Conservation (phyloP, 2,888 invertebrate genomes). For the Andrena minutula region DNA sequence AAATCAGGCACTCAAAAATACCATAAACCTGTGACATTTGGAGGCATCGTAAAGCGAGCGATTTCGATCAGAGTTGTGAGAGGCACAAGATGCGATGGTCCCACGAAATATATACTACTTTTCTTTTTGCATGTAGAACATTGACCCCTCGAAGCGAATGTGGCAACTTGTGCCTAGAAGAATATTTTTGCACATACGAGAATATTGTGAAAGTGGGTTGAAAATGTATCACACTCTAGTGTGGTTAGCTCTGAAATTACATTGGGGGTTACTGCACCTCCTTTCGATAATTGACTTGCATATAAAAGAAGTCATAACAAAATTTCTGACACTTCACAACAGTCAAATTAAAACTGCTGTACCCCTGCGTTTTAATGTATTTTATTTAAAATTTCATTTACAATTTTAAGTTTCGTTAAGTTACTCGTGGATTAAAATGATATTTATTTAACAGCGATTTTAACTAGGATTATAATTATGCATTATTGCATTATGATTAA, state of each 20-base stretch:
- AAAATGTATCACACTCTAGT: not conserved
- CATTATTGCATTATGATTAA: too few relatives aligned
- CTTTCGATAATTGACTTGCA: not conserved
- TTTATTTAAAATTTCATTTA: too few relatives aligned
- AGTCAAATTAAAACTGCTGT: too few relatives aligned
- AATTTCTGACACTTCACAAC: not conserved
- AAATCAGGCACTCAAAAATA: not conserved
- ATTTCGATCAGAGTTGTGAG: not conserved
- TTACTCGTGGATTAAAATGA: too few relatives aligned
- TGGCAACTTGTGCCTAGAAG: not conserved
- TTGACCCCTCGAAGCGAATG: not conserved
- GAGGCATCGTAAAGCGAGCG: not conserved
- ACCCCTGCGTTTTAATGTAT: too few relatives aligned
- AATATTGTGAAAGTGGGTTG: conserved; percentile 16
- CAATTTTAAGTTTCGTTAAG: too few relatives aligned
- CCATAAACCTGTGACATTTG: conserved; percentile 2
- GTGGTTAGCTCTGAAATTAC: not conserved
- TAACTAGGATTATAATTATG: too few relatives aligned
- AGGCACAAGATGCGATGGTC: not conserved
- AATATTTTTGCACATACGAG: not conserved
- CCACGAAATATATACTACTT: conserved; percentile 4
- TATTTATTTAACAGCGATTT: too few relatives aligned
- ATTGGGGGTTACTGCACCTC: not conserved
- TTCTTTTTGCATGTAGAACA: not conserved
- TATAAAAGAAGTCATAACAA: not conserved